phyloP scores from a whole-genome alignment of 2,888 invertebrate species.

The Cenopis cana region DNA sequence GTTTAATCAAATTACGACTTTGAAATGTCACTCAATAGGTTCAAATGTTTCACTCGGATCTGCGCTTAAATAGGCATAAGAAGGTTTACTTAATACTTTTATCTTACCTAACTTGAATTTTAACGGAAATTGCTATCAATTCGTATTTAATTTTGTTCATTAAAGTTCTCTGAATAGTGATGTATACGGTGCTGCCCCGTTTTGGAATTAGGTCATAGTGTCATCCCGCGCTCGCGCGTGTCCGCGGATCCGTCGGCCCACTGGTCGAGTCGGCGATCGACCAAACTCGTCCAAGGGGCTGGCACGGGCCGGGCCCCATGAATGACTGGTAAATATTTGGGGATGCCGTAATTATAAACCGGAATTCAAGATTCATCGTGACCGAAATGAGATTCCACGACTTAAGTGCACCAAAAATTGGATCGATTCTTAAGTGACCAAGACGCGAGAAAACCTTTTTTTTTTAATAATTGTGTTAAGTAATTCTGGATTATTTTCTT shows the following conservation, averaged over 20 bases:
- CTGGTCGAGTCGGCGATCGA: slow-evolving; percentile 53
- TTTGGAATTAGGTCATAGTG: slow-evolving; percentile 70
- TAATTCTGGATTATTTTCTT: not conserved
- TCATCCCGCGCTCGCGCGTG: slow-evolving; percentile 58
- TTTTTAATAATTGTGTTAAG: not conserved
- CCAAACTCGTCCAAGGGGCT: slow-evolving; percentile 39
- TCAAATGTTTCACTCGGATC: too few species aligned
- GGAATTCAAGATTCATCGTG: slow-evolving; percentile 17
- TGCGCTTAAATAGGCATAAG: too few species aligned
- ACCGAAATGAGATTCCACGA: slow-evolving; percentile 3
- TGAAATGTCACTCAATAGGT: too few species aligned
- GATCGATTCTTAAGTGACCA: not conserved
- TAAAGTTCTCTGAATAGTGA: slow-evolving; percentile 28
- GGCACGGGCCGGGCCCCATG: slow-evolving; percentile 49
- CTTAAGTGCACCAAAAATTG: not conserved
- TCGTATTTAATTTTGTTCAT: slow-evolving; percentile 28
- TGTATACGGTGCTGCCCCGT: slow-evolving; percentile 30
- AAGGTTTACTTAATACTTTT: too few species aligned
- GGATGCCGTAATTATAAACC: slow-evolving; percentile 18
- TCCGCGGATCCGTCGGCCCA: slow-evolving; percentile 59
- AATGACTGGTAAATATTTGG: slow-evolving; percentile 40
- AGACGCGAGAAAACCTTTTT: not conserved
- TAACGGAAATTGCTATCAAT: slow-evolving; percentile 6
- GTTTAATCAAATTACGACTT: too few species aligned
- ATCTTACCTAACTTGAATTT: not conserved